A percentile compares a stretch with the other conserved stretches of the same genome.
Conservation (phyloP, 2,888 invertebrate species). For the Polydesmus complanatus region DNA sequence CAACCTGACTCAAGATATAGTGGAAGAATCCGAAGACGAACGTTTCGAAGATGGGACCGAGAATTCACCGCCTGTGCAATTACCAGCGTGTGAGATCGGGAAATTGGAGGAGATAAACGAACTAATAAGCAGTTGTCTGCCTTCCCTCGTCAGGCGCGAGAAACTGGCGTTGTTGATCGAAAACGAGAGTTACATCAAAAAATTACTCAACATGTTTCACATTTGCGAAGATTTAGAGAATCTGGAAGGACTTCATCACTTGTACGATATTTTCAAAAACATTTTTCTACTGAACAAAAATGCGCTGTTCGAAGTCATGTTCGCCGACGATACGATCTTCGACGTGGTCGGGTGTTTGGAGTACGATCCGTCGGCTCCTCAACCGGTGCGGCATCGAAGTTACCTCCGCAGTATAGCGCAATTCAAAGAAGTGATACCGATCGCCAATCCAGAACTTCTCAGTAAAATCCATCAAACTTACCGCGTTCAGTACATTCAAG, state of each 20-base stretch:
- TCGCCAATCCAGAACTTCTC: conserved; percentile 82
- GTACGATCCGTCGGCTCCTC: conserved; percentile 75
- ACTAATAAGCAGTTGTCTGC: conserved; percentile 69
- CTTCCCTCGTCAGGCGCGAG: conserved; percentile 81
- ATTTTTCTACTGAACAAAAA: conserved; percentile 97
- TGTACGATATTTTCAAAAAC: conserved; percentile 96
- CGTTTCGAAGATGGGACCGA: conserved; percentile 93
- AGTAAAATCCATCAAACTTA: conserved; percentile 99
- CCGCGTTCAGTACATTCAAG: conserved; percentile 94
- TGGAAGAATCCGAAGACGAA: conserved; percentile 93
- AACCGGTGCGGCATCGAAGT: conserved; percentile 86
- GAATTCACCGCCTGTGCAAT: conserved; percentile 79
- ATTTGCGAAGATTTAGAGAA: conserved; percentile 96
- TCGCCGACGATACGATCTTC: conserved; percentile 86
- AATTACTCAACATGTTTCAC: conserved; percentile 85
- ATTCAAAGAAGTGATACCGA: conserved; percentile 73
- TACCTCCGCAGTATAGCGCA: conserved; percentile 82
- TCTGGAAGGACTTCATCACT: conserved; percentile 77
- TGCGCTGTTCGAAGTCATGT: conserved; percentile 92
- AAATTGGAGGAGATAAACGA: conserved; percentile 91
- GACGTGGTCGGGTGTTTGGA: conserved; percentile 97
- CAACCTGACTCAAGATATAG: conserved; percentile 92
- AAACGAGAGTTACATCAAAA: conserved; percentile 86
- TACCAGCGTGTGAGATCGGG: conserved; percentile 88
- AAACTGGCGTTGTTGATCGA: conserved; percentile 86